Conservation (phyloP, 2,888 invertebrate species). For the Drymonia ruficornis region DNA sequence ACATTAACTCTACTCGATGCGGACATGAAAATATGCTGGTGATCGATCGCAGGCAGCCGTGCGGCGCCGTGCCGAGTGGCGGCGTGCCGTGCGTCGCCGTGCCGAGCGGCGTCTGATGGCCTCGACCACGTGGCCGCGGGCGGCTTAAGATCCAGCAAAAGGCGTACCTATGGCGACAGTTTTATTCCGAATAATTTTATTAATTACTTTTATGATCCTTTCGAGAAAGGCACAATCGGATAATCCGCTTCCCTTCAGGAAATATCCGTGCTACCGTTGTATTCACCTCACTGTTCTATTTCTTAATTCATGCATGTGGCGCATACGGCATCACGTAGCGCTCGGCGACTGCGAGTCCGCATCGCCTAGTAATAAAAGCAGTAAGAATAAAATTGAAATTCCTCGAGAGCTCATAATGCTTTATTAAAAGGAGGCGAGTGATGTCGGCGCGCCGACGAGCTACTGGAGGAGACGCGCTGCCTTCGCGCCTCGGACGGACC, state of each 20-base stretch:
- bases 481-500: not conserved
- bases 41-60: not conserved
- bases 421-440: conserved; percentile 14
- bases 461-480: not conserved
- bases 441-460: not conserved
- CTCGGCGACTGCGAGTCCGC: not conserved
- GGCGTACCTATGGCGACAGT: not conserved
- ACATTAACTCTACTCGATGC: too few species aligned
- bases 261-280: conserved; percentile 3
- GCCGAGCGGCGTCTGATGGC: too few species aligned
- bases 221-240: conserved; percentile 7
- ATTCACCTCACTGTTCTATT: not conserved
- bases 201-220: conserved; percentile 9
- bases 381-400: conserved; percentile 36
- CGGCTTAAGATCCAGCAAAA: not conserved
- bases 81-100: too few species aligned
- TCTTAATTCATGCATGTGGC: not conserved
- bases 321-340: not conserved
- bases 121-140: too few species aligned
- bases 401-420: conserved; percentile 20
- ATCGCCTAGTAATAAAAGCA: conserved; percentile 10
- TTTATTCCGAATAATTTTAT: not conserved
- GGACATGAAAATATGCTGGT: not conserved
- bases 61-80: too few species aligned
- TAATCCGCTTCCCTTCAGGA: conserved; percentile 6